Base-by-base conservation (phyloP, 2,888 invertebrate genomes). In the Lydus trimaculatus region DNA sequence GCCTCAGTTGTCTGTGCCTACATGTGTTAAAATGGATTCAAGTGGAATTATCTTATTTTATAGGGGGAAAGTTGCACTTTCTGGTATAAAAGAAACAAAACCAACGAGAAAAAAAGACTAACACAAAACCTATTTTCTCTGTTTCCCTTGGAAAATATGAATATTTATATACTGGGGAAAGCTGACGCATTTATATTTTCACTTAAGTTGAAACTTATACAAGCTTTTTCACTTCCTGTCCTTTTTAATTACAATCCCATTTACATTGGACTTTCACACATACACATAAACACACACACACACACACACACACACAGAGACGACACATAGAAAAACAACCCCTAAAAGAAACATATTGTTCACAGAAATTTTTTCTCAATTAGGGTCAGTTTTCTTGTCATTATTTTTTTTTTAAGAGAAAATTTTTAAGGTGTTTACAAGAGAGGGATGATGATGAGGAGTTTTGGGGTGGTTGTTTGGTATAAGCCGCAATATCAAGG, bases 161-260 rank as follows among this genome's bases (percentile, higher is more conserved):
- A 81, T 81, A 81, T 81, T 79, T 81, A 80, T 80, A 23, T 70
- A 64, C 33, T 31, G 73, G 73, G 76, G 76, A 79, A 79, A 77
- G 74, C 75, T 74, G 72, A 71, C 72, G 78, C 80, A 78, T 81
- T 81, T 79, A 80, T 81, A 81, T 81, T 81, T 82, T 81, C 82
- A 81, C 81, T 82, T 81, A 79, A 77, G 77, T 79, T 79, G 80
- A 79, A 80, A 80, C 80, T 81, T 81, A 79, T 81, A 82, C 82
- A 82, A 80, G 81, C 80, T 81, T 82, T 82, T 82, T 82, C 82
- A 82, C 82, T 82, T 78, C 79, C 48, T 75, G 78, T 79, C 82
- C 80, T 81, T 82, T 82, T 81, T 80, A 81, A 81, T 81, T 80
- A 81, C 76, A 70, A 68, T 74, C 66, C 48, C 75, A 78, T 78